These are phyloP conservation scores for Gymnoscopelus braueri DNA, from an alignment of 2,797 vertebrate species.

Conservation along the genomic window DNA sequence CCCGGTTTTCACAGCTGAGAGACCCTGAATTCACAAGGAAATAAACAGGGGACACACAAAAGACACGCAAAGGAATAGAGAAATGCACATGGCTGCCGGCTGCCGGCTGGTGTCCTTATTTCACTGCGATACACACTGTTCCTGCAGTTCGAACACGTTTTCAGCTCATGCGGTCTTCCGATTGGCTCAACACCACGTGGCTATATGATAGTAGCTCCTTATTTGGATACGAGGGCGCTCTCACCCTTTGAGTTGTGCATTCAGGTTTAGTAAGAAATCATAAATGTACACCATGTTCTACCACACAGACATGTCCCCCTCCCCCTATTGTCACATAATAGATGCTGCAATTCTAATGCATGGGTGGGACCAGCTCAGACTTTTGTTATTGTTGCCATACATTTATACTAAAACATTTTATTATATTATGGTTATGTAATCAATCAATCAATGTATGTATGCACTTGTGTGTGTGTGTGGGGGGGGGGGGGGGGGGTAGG, in stretches of 20 bases:
- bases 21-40: slow-evolving; percentile 4
- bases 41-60: too few relatives aligned
- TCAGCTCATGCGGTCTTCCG: slow-evolving; percentile 21
- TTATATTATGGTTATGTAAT: too few relatives aligned
- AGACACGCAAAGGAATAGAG: too few relatives aligned
- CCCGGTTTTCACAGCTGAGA: background rate
- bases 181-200: slow-evolving; percentile 60
- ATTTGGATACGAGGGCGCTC: slow-evolving; percentile 63
- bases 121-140: background rate
- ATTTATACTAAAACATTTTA: background rate
- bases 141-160: slow-evolving; percentile 34
- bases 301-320: slow-evolving; percentile 21
- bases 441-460: too few relatives aligned
- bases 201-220: slow-evolving; percentile 66
- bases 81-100: too few relatives aligned
- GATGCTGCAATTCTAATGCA: background rate
- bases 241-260: slow-evolving; percentile 61
- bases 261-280: slow-evolving; percentile 55
- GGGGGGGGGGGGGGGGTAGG: too few relatives aligned
- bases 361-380: background rate
- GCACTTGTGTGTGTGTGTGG: too few relatives aligned
- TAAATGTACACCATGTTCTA: slow-evolving; percentile 68
- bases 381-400: background rate
- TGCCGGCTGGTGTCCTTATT: too few relatives aligned
- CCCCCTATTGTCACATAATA: slow-evolving; percentile 23